Conservation (phyloP, 2,888 invertebrate genomes). For the Heteromyza rotundicornis region DNA sequence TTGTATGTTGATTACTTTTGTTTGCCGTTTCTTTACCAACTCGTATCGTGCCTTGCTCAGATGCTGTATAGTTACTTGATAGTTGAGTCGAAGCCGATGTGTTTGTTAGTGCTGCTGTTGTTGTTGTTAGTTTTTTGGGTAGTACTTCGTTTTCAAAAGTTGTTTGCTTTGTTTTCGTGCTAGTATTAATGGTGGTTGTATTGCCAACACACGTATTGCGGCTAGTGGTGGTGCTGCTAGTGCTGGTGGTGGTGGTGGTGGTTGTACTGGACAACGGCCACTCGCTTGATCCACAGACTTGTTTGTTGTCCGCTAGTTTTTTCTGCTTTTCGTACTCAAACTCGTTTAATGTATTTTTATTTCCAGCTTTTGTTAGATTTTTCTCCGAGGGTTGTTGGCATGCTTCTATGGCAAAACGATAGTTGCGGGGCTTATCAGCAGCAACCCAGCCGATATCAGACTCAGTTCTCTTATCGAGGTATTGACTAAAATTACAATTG, state of each 20-base stretch:
- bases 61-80: no score
- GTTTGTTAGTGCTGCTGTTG: conserved; percentile 24
- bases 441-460: background rate
- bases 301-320: conserved; percentile 27
- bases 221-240: conserved; percentile 6
- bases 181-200: conserved; percentile 11
- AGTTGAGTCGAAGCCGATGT: no score
- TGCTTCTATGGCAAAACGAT: background rate
- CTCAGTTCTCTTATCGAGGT: background rate
- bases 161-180: conserved; percentile 28
- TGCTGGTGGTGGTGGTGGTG: conserved; percentile 25
- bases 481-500: background rate
- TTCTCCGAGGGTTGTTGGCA: background rate
- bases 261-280: conserved; percentile 11
- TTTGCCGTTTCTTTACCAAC: conserved; percentile 4
- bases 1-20: conserved; percentile 20
- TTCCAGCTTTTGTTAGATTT: conserved; percentile 6
- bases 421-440: conserved; percentile 11
- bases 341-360: conserved; percentile 12
- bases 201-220: background rate
- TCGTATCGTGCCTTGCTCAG: no score
- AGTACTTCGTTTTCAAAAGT: conserved; percentile 28
- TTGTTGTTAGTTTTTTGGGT: conserved; percentile 24
- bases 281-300: conserved; percentile 27
- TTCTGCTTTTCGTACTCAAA: conserved; percentile 13